These are phyloP conservation scores for Epizoanthus scotinus DNA, from an alignment of 92 coral and sea anemone species.

Conservation along the genomic window DNA sequence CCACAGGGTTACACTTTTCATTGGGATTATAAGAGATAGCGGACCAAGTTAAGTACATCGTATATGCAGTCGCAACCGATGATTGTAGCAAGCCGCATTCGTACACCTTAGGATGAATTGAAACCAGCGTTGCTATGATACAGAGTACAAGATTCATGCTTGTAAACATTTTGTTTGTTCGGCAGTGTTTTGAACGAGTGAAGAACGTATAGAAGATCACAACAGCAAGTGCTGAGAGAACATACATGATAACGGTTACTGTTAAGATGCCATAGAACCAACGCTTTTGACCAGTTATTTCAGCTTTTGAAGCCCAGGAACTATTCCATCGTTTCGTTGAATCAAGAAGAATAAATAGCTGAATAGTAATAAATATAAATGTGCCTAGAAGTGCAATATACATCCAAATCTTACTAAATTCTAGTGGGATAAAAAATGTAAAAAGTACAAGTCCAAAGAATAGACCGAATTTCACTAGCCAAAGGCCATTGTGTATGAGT, in stretches of 20 bases:
- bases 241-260: conserved; percentile 64
- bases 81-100: conserved; percentile 90
- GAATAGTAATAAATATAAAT: conserved; percentile 78
- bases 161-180: conserved; percentile 84
- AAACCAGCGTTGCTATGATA: conserved; percentile 74
- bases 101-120: conserved; percentile 86
- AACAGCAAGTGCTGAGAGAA: conserved; percentile 64
- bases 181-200: conserved; percentile 64
- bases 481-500: conserved; percentile 82
- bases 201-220: conserved; percentile 82
- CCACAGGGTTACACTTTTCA: conserved; percentile 93
- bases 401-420: conserved; percentile 90
- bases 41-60: conserved; percentile 87
- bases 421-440: conserved; percentile 89
- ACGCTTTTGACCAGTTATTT: conserved; percentile 56
- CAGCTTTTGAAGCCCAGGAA: conserved; percentile 69
- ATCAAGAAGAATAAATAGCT: conserved; percentile 79
- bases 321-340: conserved; percentile 69
- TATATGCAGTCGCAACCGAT: conserved; percentile 66
- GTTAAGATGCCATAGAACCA: conserved; percentile 63
- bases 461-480: conserved; percentile 90
- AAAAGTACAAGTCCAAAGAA: conserved; percentile 84
- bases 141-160: conserved; percentile 85
- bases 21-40: conserved; percentile 94
- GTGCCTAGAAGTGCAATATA: conserved; percentile 86